Evolutionary conservation across 2,113 vertebrate species (phyloP).

Genomic region (Leptobrachium ailaonicum): DNA sequence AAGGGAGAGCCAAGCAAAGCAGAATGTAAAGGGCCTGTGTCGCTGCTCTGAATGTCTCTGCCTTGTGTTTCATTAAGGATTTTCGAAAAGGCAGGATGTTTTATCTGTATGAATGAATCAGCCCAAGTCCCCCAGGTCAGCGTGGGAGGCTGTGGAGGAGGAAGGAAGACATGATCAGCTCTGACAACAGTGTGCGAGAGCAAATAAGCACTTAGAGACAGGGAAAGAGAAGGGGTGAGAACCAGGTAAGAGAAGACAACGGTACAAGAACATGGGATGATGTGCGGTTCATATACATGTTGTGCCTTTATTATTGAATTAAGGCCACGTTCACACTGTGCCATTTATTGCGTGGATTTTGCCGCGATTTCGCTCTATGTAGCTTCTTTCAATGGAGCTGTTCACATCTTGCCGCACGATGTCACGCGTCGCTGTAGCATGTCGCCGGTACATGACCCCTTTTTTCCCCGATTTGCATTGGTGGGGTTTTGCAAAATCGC

Average conservation of each 20-base stretch:
- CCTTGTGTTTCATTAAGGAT: constrained; percentile 42
- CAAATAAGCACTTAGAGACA: constrained; percentile 38
- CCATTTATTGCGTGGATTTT: too few species aligned
- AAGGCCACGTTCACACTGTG: too few species aligned
- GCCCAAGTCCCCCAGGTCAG: constrained; percentile 52
- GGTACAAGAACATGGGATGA: too few species aligned
- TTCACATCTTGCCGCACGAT: too few species aligned
- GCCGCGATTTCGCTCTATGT: too few species aligned
- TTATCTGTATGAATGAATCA: constrained; percentile 64
- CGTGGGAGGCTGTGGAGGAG: constrained; percentile 52
- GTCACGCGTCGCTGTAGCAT: too few species aligned
- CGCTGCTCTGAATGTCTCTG: background rate
- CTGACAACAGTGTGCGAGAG: constrained; percentile 53
- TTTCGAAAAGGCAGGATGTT: constrained; percentile 46
- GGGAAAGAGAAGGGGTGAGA: constrained; percentile 17
- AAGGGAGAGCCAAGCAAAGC: background rate
- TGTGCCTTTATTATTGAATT: too few species aligned
- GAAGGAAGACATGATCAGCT: constrained; percentile 51
- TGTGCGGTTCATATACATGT: too few species aligned
- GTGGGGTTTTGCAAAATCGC: too few species aligned
- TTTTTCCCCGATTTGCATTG: too few species aligned
- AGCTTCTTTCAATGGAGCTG: too few species aligned
- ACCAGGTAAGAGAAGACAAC: background rate
- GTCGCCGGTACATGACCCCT: too few species aligned
- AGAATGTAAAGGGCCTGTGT: background rate